Evolutionary conservation across 2,888 invertebrate species (phyloP).

Genomic region (Cerastoderma edule): DNA sequence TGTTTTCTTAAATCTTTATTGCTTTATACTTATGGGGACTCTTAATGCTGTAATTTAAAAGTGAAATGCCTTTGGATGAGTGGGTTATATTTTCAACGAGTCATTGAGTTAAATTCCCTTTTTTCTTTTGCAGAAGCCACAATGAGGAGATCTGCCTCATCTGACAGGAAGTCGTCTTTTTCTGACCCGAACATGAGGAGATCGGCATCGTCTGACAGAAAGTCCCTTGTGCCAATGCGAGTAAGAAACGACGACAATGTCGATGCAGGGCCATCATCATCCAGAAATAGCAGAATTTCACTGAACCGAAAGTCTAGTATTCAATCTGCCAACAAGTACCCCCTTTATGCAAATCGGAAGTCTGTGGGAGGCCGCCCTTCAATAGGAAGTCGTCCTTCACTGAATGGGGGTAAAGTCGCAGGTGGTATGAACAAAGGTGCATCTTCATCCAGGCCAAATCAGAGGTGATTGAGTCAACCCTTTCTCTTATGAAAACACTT

Average conservation of each 20-base stretch:
- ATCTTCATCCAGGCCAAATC: slow-evolving; percentile 9
- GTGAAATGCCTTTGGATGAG: no score
- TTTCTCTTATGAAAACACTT: neutral
- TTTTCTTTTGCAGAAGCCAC: neutral
- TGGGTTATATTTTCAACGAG: no score
- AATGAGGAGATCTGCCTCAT: slow-evolving; percentile 30
- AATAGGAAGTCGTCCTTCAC: slow-evolving; percentile 20
- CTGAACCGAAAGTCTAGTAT: neutral
- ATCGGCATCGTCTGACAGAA: slow-evolving; percentile 49
- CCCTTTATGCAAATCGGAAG: slow-evolving; percentile 37
- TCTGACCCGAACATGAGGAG: slow-evolving; percentile 45
- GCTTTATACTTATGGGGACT: no score
- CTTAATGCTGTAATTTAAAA: no score
- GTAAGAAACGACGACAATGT: slow-evolving; percentile 63
- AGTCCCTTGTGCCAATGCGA: slow-evolving; percentile 61
- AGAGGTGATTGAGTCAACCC: neutral
- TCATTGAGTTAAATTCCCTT: no score
- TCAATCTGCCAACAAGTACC: slow-evolving; percentile 17
- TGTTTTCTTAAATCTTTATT: no score
- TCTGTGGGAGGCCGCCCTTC: slow-evolving; percentile 49
- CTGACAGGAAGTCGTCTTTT: slow-evolving; percentile 53
- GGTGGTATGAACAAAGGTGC: neutral
- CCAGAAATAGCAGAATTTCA: slow-evolving; percentile 27
- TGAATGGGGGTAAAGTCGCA: slow-evolving; percentile 16
- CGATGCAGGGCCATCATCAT: slow-evolving; percentile 3